Conservation (phyloP, 37 sponge, comb jelly and placozoan species). For the Amphimedon queenslandica region DNA sequence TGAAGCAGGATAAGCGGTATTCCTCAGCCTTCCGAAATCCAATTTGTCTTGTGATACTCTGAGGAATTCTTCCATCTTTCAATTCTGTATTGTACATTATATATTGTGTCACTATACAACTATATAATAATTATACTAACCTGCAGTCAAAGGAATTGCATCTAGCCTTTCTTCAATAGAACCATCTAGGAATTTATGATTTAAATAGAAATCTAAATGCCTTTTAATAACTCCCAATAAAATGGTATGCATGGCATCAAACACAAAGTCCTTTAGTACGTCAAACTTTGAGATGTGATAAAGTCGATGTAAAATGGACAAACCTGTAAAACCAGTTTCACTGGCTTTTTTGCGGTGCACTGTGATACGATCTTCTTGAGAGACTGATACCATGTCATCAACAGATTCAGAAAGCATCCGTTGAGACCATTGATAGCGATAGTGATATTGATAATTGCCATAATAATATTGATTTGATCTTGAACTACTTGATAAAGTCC, state of each 20-base stretch:
- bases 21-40: conserved; percentile 49
- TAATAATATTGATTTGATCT: conserved; percentile 10
- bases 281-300: neutral
- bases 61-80: conserved; percentile 42
- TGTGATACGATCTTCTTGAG: conserved; percentile 5
- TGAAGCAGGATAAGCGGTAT: conserved; percentile 30
- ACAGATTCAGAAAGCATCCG: neutral
- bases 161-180: conserved; percentile 7
- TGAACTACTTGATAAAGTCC: neutral
- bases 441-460: conserved; percentile 14
- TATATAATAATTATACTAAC: conserved; percentile 5
- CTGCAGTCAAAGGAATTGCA: conserved; percentile 26
- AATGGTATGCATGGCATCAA: conserved; percentile 25
- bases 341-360: conserved; percentile 12
- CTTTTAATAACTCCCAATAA: neutral
- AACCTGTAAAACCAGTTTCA: conserved; percentile 18
- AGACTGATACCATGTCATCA: neutral
- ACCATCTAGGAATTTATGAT: neutral
- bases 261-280: conserved; percentile 14
- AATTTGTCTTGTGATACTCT: conserved; percentile 14
- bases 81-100: conserved; percentile 13
- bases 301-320: conserved; percentile 11
- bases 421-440: neutral
- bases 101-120: neutral
- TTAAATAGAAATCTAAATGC: neutral